Conservation (phyloP, 2,113 vertebrate species). For the Thermophis baileyi region DNA sequence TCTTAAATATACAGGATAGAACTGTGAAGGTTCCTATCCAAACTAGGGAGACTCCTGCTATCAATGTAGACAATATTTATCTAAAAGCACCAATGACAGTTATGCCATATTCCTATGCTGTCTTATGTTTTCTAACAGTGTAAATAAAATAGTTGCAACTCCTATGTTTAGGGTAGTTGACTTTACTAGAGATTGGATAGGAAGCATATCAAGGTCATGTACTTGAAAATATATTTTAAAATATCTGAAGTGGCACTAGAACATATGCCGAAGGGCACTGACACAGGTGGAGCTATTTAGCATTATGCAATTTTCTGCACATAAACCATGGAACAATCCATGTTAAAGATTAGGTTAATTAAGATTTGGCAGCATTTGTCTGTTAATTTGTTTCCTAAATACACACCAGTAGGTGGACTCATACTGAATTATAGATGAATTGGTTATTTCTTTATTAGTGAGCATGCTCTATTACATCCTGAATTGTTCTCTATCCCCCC, state of each 20-base stretch:
- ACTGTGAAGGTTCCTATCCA: too few relatives aligned
- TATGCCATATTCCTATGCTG: neutral
- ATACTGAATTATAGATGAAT: conserved; percentile 41
- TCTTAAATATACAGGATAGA: neutral
- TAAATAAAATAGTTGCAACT: neutral
- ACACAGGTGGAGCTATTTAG: conserved; percentile 40
- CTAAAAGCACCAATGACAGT: neutral
- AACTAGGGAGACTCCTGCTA: neutral
- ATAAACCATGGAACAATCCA: conserved; percentile 44
- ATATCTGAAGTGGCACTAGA: conserved; percentile 17
- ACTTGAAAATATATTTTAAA: conserved; percentile 2
- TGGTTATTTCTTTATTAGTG: neutral
- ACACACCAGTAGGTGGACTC: conserved; percentile 25
- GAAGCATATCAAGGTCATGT: conserved; percentile 31
- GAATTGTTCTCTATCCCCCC: neutral
- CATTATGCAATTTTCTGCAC: conserved; percentile 41
- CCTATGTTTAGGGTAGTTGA: conserved; percentile 26
- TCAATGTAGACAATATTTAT: neutral
- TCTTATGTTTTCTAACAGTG: neutral
- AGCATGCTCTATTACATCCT: neutral
- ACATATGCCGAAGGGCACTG: conserved; percentile 8
- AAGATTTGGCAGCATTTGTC: conserved; percentile 39
- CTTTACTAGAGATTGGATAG: conserved; percentile 8
- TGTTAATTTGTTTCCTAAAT: conserved; percentile 33
- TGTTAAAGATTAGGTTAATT: conserved; percentile 44